Evolutionary conservation across 2,113 vertebrate species (phyloP).

Genomic region (Trachemys scripta): DNA sequence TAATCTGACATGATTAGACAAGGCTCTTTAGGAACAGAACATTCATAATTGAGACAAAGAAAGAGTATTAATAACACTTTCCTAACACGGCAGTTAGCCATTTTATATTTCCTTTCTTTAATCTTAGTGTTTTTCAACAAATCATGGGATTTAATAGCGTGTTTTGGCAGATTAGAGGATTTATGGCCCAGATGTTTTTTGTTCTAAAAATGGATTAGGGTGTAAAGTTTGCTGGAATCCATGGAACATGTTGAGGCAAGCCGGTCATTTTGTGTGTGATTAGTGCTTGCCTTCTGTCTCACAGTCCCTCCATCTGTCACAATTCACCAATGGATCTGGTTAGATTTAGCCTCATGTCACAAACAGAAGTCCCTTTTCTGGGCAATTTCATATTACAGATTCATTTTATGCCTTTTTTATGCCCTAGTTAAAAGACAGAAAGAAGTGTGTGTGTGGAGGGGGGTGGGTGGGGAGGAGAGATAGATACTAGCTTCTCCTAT

Average conservation of each 20-base stretch:
- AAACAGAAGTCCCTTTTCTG: conserved; percentile 87
- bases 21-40: conserved; percentile 93
- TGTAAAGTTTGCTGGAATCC: conserved; percentile 96
- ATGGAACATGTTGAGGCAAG: conserved; percentile 88
- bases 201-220: conserved; percentile 98
- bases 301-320: conserved; percentile 91
- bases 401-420: conserved; percentile 81
- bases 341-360: conserved; percentile 86
- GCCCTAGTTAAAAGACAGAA: conserved; percentile 81
- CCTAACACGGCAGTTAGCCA: conserved; percentile 89
- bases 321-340: conserved; percentile 85
- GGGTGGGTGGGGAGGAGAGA: conserved; percentile 24
- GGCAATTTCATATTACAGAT: conserved; percentile 87
- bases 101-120: conserved; percentile 95
- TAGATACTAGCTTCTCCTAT: conserved; percentile 72
- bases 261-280: conserved; percentile 87
- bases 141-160: conserved; percentile 97
- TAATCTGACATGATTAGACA: conserved; percentile 97
- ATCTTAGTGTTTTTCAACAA: conserved; percentile 99
- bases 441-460: conserved; percentile 22
- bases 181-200: conserved; percentile 99
- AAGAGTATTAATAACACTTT: conserved; percentile 93
- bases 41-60: conserved; percentile 95
- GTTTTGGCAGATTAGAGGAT: conserved; percentile 98
- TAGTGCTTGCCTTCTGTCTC: conserved; percentile 85